A percentile compares a stretch with the other conserved stretches of the same genome.
Conservation (phyloP, 1,140 invertebrate species). For the Sitophilus oryzae region DNA sequence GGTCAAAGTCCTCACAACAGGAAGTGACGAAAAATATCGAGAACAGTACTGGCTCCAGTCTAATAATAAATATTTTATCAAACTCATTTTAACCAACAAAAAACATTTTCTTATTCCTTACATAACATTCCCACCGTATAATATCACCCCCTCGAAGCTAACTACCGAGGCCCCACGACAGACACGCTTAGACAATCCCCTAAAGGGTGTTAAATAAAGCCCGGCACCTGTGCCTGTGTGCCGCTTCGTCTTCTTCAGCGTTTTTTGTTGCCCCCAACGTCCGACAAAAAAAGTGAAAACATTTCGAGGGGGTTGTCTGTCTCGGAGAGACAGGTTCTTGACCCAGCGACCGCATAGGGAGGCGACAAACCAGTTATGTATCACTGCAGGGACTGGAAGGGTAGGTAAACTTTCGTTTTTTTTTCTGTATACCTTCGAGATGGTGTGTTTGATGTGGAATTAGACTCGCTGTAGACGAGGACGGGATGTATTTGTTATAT, state of each 20-base stretch:
- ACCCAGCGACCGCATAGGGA: conserved; percentile 3
- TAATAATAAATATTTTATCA: too few species aligned
- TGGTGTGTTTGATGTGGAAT: too few species aligned
- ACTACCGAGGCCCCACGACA: background rate
- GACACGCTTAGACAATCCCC: background rate
- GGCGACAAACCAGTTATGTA: conserved; percentile 3
- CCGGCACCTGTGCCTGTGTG: background rate
- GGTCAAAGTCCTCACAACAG: too few species aligned
- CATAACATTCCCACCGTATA: background rate
- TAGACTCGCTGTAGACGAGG: too few species aligned
- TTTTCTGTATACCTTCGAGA: too few species aligned
- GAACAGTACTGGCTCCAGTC: too few species aligned
- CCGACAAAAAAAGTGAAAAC: background rate
- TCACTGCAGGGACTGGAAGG: too few species aligned
- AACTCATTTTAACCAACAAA: too few species aligned
- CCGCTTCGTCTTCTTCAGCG: background rate
- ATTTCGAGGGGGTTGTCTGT: background rate
- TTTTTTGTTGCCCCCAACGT: too few species aligned
- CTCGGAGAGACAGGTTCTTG: conserved; percentile 11
- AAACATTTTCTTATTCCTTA: too few species aligned
- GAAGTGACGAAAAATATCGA: too few species aligned
- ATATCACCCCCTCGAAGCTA: background rate
- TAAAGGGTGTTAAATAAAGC: background rate
- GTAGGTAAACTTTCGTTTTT: background rate
- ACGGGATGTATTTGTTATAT: too few species aligned